Conservation (phyloP, 2,113 vertebrate genomes). For the Chaetorhynchus papuensis region DNA sequence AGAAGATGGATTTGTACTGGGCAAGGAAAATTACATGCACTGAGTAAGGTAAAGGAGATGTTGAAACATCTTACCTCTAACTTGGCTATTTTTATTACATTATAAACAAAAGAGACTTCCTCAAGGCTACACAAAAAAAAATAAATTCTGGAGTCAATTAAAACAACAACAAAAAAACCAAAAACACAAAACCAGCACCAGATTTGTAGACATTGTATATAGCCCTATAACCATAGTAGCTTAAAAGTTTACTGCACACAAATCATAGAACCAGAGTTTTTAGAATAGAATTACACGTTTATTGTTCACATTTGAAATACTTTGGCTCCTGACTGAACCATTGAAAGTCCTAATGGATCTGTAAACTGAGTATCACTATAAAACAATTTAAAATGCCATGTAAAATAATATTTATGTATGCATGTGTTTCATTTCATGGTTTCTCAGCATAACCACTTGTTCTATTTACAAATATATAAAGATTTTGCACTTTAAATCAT, state of each 20-base stretch:
- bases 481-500: constrained; percentile 64
- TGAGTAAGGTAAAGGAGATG: neutral
- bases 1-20: neutral
- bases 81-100: neutral
- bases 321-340: constrained; percentile 18
- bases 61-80: neutral
- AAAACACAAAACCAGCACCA: neutral
- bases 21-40: neutral
- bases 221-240: neutral
- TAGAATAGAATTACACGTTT: constrained; percentile 49
- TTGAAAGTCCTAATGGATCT: constrained; percentile 33
- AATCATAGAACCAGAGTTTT: neutral
- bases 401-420: constrained; percentile 63
- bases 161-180: neutral
- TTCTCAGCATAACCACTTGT: constrained; percentile 64
- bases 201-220: neutral
- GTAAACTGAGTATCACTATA: constrained; percentile 68
- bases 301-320: constrained; percentile 65
- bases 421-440: constrained; percentile 55
- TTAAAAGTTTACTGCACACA: neutral
- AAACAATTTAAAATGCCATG: constrained; percentile 61
- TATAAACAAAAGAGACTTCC: neutral
- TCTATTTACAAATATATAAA: constrained; percentile 78
- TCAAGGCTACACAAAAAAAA: neutral
- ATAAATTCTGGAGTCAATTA: neutral